Evolutionary conservation across 2,113 vertebrate species (phyloP).

Genomic region (Chlamydotis undulata): DNA sequence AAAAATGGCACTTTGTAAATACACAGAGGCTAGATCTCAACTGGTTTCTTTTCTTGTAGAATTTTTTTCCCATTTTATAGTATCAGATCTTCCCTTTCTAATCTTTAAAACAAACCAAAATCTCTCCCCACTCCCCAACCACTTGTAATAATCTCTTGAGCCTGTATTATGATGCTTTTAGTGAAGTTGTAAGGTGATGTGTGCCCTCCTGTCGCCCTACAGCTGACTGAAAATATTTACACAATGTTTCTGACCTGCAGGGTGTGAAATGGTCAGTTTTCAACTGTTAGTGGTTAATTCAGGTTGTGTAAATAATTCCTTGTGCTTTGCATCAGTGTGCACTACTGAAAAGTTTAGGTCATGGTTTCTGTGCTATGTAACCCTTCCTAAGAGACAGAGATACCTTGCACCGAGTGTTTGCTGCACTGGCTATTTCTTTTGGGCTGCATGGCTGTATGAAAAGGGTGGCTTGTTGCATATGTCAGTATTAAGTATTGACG

Average conservation of each 20-base stretch:
- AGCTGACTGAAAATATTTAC: constrained; percentile 7
- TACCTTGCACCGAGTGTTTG: background rate
- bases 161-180: background rate
- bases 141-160: background rate
- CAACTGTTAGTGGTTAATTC: background rate
- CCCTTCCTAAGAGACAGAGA: background rate
- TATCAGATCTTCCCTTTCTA: background rate
- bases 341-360: background rate
- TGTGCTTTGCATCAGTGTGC: background rate
- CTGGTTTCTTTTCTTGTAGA: background rate
- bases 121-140: background rate
- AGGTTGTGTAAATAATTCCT: background rate
- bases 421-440: background rate
- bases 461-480: background rate
- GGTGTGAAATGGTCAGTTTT: background rate
- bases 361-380: background rate
- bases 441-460: background rate
- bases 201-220: background rate
- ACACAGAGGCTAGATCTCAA: background rate
- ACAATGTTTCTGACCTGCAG: background rate
- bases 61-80: background rate
- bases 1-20: background rate
- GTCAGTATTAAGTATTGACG: background rate
- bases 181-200: background rate
- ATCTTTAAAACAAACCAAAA: background rate